Evolutionary conservation across 1,140 invertebrate genomes (phyloP).

Genomic region (Lordiphosa mommai): DNA sequence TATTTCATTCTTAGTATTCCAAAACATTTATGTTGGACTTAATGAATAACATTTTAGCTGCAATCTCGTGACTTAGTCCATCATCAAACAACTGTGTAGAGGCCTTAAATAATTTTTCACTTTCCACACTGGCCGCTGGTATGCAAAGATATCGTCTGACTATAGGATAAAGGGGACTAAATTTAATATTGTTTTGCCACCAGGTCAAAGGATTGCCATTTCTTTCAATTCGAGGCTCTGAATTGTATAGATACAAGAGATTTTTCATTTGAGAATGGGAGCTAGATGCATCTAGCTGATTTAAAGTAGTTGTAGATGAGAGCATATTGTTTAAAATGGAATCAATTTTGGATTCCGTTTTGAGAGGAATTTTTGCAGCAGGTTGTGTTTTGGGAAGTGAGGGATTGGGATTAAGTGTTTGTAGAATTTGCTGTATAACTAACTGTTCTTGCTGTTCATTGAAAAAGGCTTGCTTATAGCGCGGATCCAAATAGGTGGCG

Average conservation of each 20-base stretch:
- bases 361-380: not conserved
- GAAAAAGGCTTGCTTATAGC: conserved; percentile 55
- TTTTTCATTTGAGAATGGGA: conserved; percentile 47
- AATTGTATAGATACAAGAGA: conserved; percentile 49
- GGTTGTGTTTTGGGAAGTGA: conserved; percentile 4
- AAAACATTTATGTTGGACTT: conserved; percentile 33
- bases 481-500: conserved; percentile 58
- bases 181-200: conserved; percentile 52
- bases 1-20: not conserved
- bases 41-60: conserved; percentile 45
- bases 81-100: conserved; percentile 36
- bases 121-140: conserved; percentile 30
- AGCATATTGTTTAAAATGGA: conserved; percentile 50
- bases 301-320: not conserved
- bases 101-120: conserved; percentile 23
- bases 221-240: conserved; percentile 44
- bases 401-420: conserved; percentile 1
- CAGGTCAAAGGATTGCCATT: conserved; percentile 40
- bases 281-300: not conserved
- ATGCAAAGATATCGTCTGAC: conserved; percentile 32
- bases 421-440: conserved; percentile 40
- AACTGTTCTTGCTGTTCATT: conserved; percentile 38
- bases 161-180: conserved; percentile 27
- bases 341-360: conserved; percentile 52
- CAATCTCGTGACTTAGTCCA: conserved; percentile 25